Evolutionary conservation across 2,888 invertebrate species (phyloP).

Genomic region (Endomychus coccineus): DNA sequence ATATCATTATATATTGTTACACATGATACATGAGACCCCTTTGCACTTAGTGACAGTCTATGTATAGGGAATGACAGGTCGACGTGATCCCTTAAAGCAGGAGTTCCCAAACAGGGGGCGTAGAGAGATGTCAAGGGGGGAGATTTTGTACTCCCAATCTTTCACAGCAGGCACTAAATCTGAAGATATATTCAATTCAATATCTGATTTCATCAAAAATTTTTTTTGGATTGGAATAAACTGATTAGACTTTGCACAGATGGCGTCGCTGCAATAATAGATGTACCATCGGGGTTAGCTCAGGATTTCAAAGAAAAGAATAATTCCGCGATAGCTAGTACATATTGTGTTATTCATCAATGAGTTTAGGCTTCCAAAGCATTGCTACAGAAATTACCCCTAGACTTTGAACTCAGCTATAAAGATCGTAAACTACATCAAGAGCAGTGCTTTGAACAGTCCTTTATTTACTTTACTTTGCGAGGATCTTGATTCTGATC

Average conservation of each 20-base stretch:
- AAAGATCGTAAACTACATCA: conserved; percentile 14
- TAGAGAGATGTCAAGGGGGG: too few relatives aligned
- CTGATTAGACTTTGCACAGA: conserved; percentile 19
- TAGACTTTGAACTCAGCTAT: conserved; percentile 9
- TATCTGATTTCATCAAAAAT: conserved; percentile 10
- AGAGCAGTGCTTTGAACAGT: conserved; percentile 12
- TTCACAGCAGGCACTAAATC: conserved; percentile 19
- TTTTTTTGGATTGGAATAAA: conserved; percentile 15
- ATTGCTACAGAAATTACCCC: conserved; percentile 14
- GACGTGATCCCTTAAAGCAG: too few relatives aligned
- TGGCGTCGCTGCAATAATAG: conserved; percentile 18
- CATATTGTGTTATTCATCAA: conserved; percentile 15
- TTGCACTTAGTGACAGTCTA: too few relatives aligned
- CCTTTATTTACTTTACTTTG: conserved; percentile 9
- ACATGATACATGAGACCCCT: too few relatives aligned
- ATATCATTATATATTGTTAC: too few relatives aligned
- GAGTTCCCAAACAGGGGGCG: too few relatives aligned
- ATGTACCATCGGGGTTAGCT: conserved; percentile 14
- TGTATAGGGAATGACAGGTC: too few relatives aligned
- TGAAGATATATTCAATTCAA: conserved; percentile 16
- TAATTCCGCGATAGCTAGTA: conserved; percentile 13
- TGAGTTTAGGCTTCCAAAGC: conserved; percentile 14
- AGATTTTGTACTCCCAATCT: conserved; percentile 17
- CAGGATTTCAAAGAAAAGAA: conserved; percentile 15
- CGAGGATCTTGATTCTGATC: conserved; percentile 10